phyloP scores from a whole-genome alignment of 2,797 vertebrate species.

The Menidia menidia region DNA sequence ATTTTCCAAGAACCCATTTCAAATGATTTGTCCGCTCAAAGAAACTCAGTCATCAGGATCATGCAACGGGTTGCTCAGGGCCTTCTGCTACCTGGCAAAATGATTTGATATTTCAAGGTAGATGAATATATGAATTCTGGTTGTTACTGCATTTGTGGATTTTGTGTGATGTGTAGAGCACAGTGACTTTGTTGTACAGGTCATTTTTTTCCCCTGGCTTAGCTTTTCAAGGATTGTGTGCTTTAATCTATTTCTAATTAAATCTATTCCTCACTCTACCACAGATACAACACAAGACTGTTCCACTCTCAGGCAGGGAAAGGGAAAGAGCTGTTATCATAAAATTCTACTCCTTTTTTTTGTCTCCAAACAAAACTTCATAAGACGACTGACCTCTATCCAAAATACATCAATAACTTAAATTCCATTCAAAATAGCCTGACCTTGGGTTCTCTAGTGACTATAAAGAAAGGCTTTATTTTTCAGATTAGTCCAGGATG shows the following conservation, averaged over 20 bases:
- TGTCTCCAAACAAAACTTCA: not conserved
- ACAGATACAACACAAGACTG: conserved; percentile 45
- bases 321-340: not conserved
- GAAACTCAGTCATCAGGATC: conserved; percentile 59
- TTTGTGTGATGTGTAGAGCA: not conserved
- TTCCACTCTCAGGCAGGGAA: not conserved
- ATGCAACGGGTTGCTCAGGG: not conserved
- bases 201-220: not conserved
- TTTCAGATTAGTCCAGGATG: not conserved
- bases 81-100: conserved; percentile 7
- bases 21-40: conserved; percentile 58
- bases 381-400: not conserved
- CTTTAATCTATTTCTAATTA: not conserved
- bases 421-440: not conserved
- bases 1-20: conserved; percentile 73
- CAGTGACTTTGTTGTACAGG: not conserved
- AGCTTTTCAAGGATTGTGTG: not conserved
- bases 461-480: not conserved
- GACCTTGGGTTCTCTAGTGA: not conserved
- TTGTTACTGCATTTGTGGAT: not conserved
- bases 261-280: not conserved
- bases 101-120: not conserved
- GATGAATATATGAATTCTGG: not conserved
- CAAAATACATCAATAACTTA: not conserved
- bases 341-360: not conserved